These are phyloP conservation scores for Serilophus lunatus DNA, from an alignment of 2,113 vertebrate species.

Conservation along the genomic window DNA sequence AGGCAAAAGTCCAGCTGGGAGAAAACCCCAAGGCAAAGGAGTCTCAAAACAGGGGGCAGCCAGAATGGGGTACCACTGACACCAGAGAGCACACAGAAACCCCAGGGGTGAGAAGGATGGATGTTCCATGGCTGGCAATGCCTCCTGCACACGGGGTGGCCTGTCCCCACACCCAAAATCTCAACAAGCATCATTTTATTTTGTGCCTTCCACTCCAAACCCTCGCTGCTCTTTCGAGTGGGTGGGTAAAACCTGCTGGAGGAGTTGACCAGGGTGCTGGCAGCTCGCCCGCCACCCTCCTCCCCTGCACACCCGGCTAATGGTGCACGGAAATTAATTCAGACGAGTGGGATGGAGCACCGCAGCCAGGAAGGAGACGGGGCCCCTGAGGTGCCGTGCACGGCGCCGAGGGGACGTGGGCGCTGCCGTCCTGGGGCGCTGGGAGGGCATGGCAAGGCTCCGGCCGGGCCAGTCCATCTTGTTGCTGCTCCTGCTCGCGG, in stretches of 20 bases:
- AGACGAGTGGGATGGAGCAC: background rate
- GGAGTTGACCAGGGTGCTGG: background rate
- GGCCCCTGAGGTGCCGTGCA: background rate
- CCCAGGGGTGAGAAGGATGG: background rate
- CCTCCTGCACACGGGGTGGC: background rate
- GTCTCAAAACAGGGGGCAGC: background rate
- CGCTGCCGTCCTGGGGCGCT: background rate
- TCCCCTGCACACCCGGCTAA: background rate
- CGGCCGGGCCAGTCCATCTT: background rate
- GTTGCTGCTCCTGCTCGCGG: background rate
- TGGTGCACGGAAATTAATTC: background rate
- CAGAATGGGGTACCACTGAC: accelerated
- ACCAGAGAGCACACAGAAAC: background rate
- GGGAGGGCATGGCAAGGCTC: background rate
- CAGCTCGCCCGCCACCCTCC: background rate
- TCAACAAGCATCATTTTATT: background rate
- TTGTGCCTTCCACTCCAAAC: background rate
- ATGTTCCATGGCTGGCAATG: accelerated
- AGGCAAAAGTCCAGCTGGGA: background rate
- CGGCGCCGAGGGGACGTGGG: background rate
- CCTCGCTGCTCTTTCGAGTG: background rate
- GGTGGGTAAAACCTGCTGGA: background rate
- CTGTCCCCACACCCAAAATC: background rate
- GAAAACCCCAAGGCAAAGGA: background rate
- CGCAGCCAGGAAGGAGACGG: background rate